Base-by-base conservation (phyloP, 2,113 vertebrate species). In the Lasiurus borealis region DNA sequence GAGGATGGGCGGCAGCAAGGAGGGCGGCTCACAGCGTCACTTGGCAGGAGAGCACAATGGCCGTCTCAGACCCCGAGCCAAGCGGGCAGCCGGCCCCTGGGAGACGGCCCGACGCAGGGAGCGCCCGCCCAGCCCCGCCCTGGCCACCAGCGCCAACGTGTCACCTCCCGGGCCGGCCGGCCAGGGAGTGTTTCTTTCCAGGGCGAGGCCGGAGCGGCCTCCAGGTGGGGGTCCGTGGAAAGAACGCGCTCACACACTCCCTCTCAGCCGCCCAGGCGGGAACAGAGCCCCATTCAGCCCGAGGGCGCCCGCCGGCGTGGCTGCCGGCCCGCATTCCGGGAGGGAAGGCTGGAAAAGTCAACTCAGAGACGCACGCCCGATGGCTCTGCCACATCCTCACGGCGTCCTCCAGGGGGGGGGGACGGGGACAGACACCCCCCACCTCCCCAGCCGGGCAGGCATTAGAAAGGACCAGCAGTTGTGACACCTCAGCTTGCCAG, bases 231-330 rank as follows among this genome's bases (percentile, higher is more conserved):
- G 96, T 96, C 85, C 4, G 2, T 69, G 94, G 97, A 97, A 97
- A 96, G 1, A 88, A 8, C 27, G 0, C 0, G 0, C 77, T 92
- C 92, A 88, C 84, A 83, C 40, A 50, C 2, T 0, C 23, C 2
- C 82, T 19, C 40, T 13, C 31, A 1, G 31, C 29, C 84, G 89
- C 3, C 90, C 2, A 40, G 40, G 40, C 0, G 46, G 87, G 92
- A 98, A 98, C 98, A 98, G 97, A 96, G n/a, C 44, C 66, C 92
- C 89, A 95, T 98, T 98, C 77, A 98, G 93, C 73, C 0, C 0
- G 21, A 34, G 0, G 25, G 11, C 10, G 18, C 84, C 86, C 3
- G 92, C 84, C 46, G 0, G 21, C 31, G 25, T 54, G 2, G 85
- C 93, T 83, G 95, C 85, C 83, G 80, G 59, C 64, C 87, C 2